Conservation (phyloP, 2,888 invertebrate genomes). For the Mechanitis mazaeus region DNA sequence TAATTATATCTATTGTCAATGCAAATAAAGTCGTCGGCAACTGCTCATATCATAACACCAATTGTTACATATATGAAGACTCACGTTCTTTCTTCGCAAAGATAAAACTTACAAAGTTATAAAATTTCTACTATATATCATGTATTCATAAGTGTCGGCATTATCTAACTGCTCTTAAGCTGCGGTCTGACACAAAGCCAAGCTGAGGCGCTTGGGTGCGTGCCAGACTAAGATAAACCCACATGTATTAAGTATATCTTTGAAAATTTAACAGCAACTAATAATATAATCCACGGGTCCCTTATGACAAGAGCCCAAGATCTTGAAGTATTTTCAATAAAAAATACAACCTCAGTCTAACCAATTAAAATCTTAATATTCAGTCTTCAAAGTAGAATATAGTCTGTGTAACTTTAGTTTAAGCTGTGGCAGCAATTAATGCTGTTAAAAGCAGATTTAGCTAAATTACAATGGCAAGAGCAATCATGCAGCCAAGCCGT, state of each 20-base stretch:
- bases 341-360: too few relatives aligned
- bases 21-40: too few relatives aligned
- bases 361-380: too few relatives aligned
- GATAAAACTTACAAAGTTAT: neutral
- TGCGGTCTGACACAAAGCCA: conserved; percentile 42
- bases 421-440: neutral
- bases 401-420: neutral
- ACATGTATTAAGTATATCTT: conserved; percentile 47
- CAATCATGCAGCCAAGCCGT: conserved; percentile 3
- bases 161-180: conserved; percentile 46
- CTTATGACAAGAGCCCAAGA: neutral
- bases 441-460: conserved; percentile 6
- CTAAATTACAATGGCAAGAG: conserved; percentile 2
- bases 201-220: conserved; percentile 34
- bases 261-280: conserved; percentile 29
- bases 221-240: conserved; percentile 39
- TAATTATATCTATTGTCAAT: too few relatives aligned
- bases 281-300: conserved; percentile 17
- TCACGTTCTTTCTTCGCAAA: neutral
- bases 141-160: conserved; percentile 36
- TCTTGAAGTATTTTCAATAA: too few relatives aligned
- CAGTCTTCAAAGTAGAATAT: neutral
- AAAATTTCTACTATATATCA: conserved; percentile 7
- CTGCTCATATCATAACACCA: too few relatives aligned
- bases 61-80: too few relatives aligned